Percentiles rank a stretch among this genome's conserved stretches.
Evolutionary conservation across 2,113 vertebrate genomes (phyloP).

Genomic region (Eonycteris spelaea): DNA sequence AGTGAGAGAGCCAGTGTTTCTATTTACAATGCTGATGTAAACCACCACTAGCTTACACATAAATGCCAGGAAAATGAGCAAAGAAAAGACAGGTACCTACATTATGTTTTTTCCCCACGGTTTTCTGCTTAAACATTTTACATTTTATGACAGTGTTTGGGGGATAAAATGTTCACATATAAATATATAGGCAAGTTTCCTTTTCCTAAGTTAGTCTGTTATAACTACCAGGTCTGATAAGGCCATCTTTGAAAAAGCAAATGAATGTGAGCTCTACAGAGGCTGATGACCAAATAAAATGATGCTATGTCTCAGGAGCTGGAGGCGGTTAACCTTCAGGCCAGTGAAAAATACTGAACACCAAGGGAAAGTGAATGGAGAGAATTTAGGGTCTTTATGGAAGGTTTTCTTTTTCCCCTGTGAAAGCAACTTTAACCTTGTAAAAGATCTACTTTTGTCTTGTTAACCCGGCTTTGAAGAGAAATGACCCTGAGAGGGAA

Average conservation of each 20-base stretch:
- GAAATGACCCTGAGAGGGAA: conserved; percentile 27
- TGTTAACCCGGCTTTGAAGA: conserved; percentile 58
- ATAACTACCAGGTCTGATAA: not conserved
- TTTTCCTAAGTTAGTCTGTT: not conserved
- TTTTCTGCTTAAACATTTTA: not conserved
- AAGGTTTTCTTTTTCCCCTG: not conserved
- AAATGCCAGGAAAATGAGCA: not conserved
- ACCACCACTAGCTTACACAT: not conserved
- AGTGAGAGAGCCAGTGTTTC: not conserved
- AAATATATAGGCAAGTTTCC: not conserved
- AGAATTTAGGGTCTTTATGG: not conserved
- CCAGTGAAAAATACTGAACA: not conserved
- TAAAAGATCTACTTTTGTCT: conserved; percentile 50
- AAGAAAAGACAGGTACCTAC: too few species aligned
- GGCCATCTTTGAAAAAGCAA: not conserved
- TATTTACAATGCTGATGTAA: not conserved
- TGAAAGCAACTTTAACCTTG: conserved; percentile 59
- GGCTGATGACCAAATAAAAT: not conserved
- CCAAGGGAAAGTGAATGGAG: not conserved
- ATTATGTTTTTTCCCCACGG: not conserved
- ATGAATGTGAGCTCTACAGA: not conserved
- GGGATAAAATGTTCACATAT: not conserved
- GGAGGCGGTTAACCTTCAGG: not conserved
- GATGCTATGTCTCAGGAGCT: not conserved
- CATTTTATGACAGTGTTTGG: not conserved